Percentiles rank a stretch among this genome's conserved stretches.
phyloP scores from a whole-genome alignment of 2,113 vertebrate species.

The Ophiodon elongatus region DNA sequence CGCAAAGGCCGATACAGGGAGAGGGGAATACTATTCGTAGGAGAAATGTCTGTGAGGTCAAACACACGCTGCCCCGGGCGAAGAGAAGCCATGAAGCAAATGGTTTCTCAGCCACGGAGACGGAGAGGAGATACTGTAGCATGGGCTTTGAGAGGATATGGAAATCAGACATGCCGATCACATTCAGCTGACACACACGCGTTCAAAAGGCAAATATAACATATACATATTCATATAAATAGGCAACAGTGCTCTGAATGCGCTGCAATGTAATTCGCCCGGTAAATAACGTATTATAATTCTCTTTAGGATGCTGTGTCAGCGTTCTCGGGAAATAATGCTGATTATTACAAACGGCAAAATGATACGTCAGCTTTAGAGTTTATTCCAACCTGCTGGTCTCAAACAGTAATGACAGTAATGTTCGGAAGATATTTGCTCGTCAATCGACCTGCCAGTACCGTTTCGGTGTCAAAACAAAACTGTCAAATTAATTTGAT shows the following conservation, averaged over 20 bases:
- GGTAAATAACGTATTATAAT: neutral
- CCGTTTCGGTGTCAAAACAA: too few species aligned
- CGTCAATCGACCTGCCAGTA: neutral
- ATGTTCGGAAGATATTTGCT: neutral
- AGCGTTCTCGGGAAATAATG: neutral
- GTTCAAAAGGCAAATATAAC: neutral
- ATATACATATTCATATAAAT: neutral
- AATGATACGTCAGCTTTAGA: neutral
- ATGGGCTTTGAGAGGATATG: neutral
- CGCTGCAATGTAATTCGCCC: neutral
- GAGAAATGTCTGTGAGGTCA: neutral
- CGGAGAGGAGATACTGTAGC: neutral
- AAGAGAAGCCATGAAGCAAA: neutral
- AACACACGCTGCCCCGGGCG: neutral
- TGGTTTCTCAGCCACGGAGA: neutral
- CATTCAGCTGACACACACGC: neutral
- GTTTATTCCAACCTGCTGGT: neutral
- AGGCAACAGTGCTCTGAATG: neutral
- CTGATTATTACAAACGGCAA: neutral
- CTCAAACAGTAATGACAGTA: neutral
- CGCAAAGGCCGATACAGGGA: neutral
- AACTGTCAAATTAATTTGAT: too few species aligned
- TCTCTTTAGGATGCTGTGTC: neutral
- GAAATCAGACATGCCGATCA: slow-evolving; percentile 8
- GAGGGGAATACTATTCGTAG: neutral